phyloP scores from a whole-genome alignment of 1,140 invertebrate species.

The Aphelenchoides besseyi region DNA sequence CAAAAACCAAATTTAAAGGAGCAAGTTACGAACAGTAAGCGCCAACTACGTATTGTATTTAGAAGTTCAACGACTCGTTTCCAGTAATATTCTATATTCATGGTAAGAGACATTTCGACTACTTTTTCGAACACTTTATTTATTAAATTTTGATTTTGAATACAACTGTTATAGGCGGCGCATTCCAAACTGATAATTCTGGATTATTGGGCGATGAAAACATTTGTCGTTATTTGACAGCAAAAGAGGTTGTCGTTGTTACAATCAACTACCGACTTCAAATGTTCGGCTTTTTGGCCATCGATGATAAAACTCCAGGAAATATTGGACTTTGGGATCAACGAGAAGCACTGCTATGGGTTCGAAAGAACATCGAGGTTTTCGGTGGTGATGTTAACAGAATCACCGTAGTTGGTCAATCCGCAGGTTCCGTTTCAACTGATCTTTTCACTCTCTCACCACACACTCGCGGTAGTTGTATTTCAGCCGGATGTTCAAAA shows the following conservation, averaged over 20 bases:
- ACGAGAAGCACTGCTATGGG: conserved; percentile 35
- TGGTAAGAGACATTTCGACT: too few species aligned
- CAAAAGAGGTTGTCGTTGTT: conserved; percentile 42
- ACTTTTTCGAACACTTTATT: not conserved
- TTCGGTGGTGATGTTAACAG: conserved; percentile 70
- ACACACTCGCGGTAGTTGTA: conserved; percentile 43
- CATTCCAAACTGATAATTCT: conserved; percentile 75
- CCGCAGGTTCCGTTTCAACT: conserved; percentile 68
- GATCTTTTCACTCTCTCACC: conserved; percentile 45
- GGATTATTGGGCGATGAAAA: conserved; percentile 20
- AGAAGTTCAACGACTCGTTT: conserved; percentile 63
- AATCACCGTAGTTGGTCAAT: conserved; percentile 73
- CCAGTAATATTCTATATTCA: conserved; percentile 93
- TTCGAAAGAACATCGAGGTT: conserved; percentile 56
- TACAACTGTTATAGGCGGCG: conserved; percentile 68
- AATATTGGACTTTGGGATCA: conserved; percentile 49
- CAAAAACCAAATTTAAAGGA: conserved; percentile 63
- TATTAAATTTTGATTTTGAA: conserved; percentile 82
- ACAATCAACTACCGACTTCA: conserved; percentile 44
- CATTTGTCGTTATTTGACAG: conserved; percentile 22
- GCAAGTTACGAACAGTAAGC: not conserved
- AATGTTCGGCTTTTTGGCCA: conserved; percentile 48
- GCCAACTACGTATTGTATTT: not conserved
- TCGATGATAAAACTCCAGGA: conserved; percentile 29
- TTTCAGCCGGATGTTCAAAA: conserved; percentile 13